phyloP scores from a whole-genome alignment of 1,140 invertebrate genomes.

The Steinernema khuongi region DNA sequence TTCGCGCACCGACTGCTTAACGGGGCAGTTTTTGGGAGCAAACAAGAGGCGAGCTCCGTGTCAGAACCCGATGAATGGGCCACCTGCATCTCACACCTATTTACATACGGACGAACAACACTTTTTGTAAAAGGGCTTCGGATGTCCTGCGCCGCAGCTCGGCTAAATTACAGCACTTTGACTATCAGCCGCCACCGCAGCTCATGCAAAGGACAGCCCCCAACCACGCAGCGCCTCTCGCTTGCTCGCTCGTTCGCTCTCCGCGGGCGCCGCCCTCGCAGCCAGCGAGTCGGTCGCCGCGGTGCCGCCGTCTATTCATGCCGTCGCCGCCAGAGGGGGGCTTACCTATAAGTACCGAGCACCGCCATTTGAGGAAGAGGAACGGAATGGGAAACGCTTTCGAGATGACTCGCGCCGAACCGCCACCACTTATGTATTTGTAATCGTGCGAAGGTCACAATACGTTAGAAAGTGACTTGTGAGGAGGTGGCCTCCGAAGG shows the following conservation, averaged over 20 bases:
- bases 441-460: not conserved
- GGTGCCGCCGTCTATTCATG: not conserved
- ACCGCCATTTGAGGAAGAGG: not conserved
- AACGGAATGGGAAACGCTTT: not conserved
- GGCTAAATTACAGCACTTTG: not conserved
- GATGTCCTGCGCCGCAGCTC: no score
- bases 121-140: not conserved
- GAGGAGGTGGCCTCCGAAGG: no score
- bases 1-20: not conserved
- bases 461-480: no score
- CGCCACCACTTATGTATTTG: not conserved
- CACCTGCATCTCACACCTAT: not conserved
- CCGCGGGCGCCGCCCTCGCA: not conserved
- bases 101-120: not conserved
- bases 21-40: not conserved
- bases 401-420: not conserved
- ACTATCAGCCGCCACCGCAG: not conserved
- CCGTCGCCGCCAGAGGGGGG: not conserved
- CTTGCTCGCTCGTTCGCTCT: not conserved
- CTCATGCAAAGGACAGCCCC: no score
- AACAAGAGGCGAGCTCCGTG: not conserved
- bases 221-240: not conserved
- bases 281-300: not conserved
- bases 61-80: not conserved
- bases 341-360: not conserved